These are phyloP conservation scores for Crossocerus cetratus DNA, from an alignment of 2,888 invertebrate genomes.

Conservation along the genomic window DNA sequence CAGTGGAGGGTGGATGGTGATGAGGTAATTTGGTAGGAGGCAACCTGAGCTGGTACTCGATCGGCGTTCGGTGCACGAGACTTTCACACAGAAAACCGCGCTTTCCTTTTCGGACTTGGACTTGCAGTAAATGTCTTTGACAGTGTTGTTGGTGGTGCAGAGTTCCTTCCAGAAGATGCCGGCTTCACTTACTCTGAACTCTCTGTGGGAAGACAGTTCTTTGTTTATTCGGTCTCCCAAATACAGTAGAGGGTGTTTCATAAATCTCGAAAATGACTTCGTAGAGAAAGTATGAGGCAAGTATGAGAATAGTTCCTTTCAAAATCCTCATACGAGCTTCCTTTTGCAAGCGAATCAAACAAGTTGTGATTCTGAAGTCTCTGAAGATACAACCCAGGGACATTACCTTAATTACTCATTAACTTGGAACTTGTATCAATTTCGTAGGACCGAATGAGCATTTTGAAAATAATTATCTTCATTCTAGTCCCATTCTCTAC, in stretches of 20 bases:
- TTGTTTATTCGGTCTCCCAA: not conserved
- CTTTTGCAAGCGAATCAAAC: no score
- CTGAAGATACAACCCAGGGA: no score
- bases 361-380: no score
- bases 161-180: slow-evolving; percentile 91
- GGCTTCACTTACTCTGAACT: slow-evolving; percentile 84
- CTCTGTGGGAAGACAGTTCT: slow-evolving; percentile 74
- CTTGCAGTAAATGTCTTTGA: slow-evolving; percentile 84
- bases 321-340: no score
- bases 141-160: slow-evolving; percentile 82
- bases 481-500: no score
- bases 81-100: slow-evolving; percentile 84
- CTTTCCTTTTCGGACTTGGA: slow-evolving; percentile 80
- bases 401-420: no score
- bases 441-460: not conserved
- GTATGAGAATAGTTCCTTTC: no score
- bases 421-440: no score
- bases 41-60: slow-evolving; percentile 64
- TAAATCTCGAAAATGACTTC: no score
- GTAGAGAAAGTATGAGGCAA: no score
- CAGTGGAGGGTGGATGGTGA: slow-evolving; percentile 86
- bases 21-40: slow-evolving; percentile 84
- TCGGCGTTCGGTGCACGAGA: slow-evolving; percentile 69
- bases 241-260: no score
- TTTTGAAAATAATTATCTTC: no score